These are phyloP conservation scores for Drosophila teissieri DNA, from an alignment of 1,140 invertebrate species.

Conservation along the genomic window DNA sequence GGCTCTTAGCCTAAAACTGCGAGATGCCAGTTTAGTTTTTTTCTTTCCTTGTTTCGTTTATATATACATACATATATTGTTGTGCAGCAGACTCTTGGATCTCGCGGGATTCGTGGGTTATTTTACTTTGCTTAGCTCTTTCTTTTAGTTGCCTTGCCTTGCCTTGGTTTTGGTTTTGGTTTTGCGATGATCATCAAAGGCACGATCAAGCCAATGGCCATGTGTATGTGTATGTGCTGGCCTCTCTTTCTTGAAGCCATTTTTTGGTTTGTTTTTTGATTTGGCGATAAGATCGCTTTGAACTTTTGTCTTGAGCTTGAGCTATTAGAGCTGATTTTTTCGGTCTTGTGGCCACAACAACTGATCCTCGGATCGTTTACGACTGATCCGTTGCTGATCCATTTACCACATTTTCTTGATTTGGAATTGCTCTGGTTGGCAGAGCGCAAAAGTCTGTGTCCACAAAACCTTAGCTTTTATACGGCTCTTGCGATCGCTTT, in stretches of 20 bases:
- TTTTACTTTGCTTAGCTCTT: constrained; percentile 26
- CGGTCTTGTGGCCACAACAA: constrained; percentile 1
- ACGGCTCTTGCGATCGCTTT: constrained; percentile 17
- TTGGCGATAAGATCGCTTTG: constrained; percentile 56
- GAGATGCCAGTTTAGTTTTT: constrained; percentile 9
- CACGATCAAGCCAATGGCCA: constrained; percentile 66
- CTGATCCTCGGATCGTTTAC: constrained; percentile 38
- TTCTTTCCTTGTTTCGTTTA: constrained; percentile 20
- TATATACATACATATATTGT: not conserved
- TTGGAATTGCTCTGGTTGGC: constrained; percentile 54
- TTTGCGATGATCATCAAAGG: constrained; percentile 59
- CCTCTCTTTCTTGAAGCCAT: constrained; percentile 11
- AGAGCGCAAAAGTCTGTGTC: too few species aligned
- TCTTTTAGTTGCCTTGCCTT: constrained; percentile 5
- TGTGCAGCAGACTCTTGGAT: constrained; percentile 20
- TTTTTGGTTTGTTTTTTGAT: constrained; percentile 9
- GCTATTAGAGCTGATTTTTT: constrained; percentile 44
- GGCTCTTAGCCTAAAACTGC: constrained; percentile 69
- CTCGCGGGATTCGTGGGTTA: constrained; percentile 21
- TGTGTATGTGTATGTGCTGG: constrained; percentile 26
- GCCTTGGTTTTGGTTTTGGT: constrained; percentile 19
- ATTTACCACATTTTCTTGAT: constrained; percentile 67
- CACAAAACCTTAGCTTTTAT: constrained; percentile 45
- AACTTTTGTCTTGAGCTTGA: constrained; percentile 54
- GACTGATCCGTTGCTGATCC: constrained; percentile 50